Percentiles rank a stretch among this genome's conserved stretches.
These are phyloP conservation scores for Eucriotettix oculatus DNA, from an alignment of 2,888 invertebrate genomes.

Conservation along the genomic window DNA sequence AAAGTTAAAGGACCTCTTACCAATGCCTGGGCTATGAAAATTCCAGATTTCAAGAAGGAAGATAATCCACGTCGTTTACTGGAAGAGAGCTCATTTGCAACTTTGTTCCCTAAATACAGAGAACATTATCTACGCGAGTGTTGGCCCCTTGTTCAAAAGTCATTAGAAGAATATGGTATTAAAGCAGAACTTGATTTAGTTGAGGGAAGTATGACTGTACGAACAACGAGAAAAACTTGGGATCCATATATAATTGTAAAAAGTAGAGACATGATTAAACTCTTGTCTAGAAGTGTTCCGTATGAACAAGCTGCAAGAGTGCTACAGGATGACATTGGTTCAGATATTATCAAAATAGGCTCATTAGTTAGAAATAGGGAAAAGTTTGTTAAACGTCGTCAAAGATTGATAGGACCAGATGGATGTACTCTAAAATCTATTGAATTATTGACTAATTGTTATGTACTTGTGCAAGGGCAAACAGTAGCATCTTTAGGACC, in stretches of 20 bases:
- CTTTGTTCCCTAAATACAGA: slow-evolving; percentile 90
- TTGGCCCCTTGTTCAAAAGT: slow-evolving; percentile 87
- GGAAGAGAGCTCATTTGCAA: slow-evolving; percentile 92
- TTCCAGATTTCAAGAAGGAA: slow-evolving; percentile 71
- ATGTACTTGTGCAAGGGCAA: slow-evolving; percentile 85
- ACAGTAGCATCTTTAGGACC: slow-evolving; percentile 96
- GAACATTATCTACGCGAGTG: slow-evolving; percentile 89
- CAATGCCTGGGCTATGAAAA: slow-evolving; percentile 74
- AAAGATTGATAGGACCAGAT: slow-evolving; percentile 89
- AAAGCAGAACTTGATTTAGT: slow-evolving; percentile 81
- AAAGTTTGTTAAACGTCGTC: slow-evolving; percentile 86
- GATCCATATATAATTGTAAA: slow-evolving; percentile 95
- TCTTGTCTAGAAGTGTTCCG: slow-evolving; percentile 89
- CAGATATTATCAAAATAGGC: slow-evolving; percentile 94
- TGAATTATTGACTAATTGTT: slow-evolving; percentile 83
- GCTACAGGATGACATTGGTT: slow-evolving; percentile 75
- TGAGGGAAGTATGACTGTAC: slow-evolving; percentile 88
- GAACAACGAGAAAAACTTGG: slow-evolving; percentile 93
- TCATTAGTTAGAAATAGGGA: slow-evolving; percentile 79
- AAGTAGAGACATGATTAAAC: slow-evolving; percentile 87
- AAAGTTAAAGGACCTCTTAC: slow-evolving; percentile 43
- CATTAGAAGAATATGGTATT: slow-evolving; percentile 58
- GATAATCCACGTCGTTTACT: slow-evolving; percentile 79
- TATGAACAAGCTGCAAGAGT: slow-evolving; percentile 85
- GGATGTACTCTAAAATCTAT: slow-evolving; percentile 97